Base-by-base conservation (phyloP, 1,140 invertebrate species). In the Drosophila ogumai region DNA sequence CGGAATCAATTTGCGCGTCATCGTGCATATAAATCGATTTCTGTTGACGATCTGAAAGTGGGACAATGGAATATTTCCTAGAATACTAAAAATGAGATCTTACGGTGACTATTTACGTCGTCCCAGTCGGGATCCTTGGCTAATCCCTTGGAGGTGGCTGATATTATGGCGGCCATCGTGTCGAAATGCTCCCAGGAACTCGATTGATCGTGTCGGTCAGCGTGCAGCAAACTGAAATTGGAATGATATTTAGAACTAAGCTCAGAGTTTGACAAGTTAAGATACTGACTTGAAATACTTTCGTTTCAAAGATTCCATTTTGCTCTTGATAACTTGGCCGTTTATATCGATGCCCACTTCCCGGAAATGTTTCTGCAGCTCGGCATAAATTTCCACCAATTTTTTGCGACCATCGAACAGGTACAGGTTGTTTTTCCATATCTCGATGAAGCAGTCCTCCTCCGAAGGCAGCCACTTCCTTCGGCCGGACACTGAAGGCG, bases 231-330 rank as follows among this genome's bases (percentile, higher is more conserved):
- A n/a, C 65, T 72, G 32, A 19, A 72, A 72, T 46, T 15, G 10
- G 2, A 28, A n/a, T 25, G 17, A 15, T 19, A 19, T 10, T 34
- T 13, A 31, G 6, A 22, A 15, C 13, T 2, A 2, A 31, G 50
- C 13, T 17, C 10, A 13, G 17, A 1, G 7, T 34, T 17, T 38
- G 31, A 22, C 36, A 44, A n/a, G n/a, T 0, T 9, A 0, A 15
- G 13, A 65, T 40, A 73, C 71, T 19, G 32, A 74, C 71, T 40
- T 54, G 19, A 41, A 71, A 34, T 61, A 74, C 40, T 74, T 74
- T 15, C 68, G 46, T 13, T 73, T 74, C 0, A 74, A 32, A 0
- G 71, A 25, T 15, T 74, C 67, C 71, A 73, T 73, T 73, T 74
- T 74, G 8, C 40, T 59, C n/a, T 74, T 74, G 10, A 74, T 61